phyloP scores from a whole-genome alignment of 2,113 vertebrate species.

The Takifugu flavidus region DNA sequence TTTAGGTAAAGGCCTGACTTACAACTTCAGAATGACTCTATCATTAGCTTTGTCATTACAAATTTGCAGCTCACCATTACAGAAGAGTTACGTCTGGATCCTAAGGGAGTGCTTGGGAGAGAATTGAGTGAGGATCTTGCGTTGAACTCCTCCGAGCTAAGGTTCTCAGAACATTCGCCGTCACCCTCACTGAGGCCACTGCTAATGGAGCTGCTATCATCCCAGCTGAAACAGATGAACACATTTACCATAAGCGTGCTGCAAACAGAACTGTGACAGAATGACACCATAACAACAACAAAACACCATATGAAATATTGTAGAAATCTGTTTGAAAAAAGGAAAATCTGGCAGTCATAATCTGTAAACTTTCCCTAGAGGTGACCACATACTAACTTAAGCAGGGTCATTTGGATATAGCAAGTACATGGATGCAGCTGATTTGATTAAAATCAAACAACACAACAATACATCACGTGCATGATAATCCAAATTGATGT shows the following conservation, averaged over 20 bases:
- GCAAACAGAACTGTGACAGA: not conserved
- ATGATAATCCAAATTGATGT: conserved; percentile 11
- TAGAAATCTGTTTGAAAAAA: conserved; percentile 2
- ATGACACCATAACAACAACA: not conserved
- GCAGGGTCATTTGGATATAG: conserved; percentile 33
- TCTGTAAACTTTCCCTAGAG: conserved; percentile 36
- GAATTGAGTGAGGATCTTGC: conserved; percentile 95
- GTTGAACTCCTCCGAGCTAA: conserved; percentile 97
- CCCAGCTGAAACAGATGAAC: conserved; percentile 82
- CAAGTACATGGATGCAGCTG: conserved; percentile 27
- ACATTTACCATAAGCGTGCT: conserved; percentile 1
- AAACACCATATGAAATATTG: not conserved
- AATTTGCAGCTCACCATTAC: conserved; percentile 79
- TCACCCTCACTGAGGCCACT: conserved; percentile 96
- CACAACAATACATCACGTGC: conserved; percentile 18
- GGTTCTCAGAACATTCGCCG: conserved; percentile 92
- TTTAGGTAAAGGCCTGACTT: no score
- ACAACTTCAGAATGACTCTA: not conserved
- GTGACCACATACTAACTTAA: conserved; percentile 45
- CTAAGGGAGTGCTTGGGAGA: conserved; percentile 87
- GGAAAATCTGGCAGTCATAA: conserved; percentile 7
- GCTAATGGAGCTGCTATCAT: conserved; percentile 98
- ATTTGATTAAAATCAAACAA: conserved; percentile 17
- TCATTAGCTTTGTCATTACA: not conserved
- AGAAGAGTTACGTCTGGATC: conserved; percentile 89